A percentile compares a stretch with the other conserved stretches of the same genome.
phyloP scores from a whole-genome alignment of 2,888 invertebrate species.

The Clistopyga incitator region DNA sequence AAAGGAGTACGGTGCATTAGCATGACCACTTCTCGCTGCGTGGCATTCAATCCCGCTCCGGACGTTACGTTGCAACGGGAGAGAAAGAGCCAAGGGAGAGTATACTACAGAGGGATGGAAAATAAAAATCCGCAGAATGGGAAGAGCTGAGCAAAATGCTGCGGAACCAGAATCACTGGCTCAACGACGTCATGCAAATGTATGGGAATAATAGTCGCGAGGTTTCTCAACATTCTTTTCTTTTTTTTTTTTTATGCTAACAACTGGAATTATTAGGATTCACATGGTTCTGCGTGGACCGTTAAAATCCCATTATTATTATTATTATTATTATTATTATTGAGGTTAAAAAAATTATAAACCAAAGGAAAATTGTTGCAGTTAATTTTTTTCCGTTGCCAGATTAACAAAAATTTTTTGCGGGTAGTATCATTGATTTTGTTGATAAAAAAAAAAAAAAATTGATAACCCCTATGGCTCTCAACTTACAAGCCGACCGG shows the following conservation, averaged over 20 bases:
- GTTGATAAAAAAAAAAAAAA: background rate
- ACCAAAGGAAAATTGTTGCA: no score
- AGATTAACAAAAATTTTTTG: no score
- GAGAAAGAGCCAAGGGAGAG: conserved; percentile 1
- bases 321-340: background rate
- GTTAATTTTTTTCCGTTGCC: no score
- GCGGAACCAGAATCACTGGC: conserved; percentile 53
- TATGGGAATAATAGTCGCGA: conserved; percentile 47
- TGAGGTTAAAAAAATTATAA: no score
- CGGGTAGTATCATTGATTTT: no score
- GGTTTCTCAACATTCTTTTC: conserved; percentile 43
- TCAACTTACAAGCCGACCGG: background rate
- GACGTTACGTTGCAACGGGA: conserved; percentile 20
- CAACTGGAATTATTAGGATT: conserved; percentile 42
- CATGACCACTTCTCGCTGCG: conserved; percentile 51
- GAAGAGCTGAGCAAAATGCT: conserved; percentile 35
- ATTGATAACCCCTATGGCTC: background rate
- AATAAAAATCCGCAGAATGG: conserved; percentile 61
- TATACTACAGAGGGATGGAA: conserved; percentile 44
- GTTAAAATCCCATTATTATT: background rate
- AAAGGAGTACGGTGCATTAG: conserved; percentile 51
- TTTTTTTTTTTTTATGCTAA: conserved; percentile 8
- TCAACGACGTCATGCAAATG: conserved; percentile 13
- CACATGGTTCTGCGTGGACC: conserved; percentile 25
- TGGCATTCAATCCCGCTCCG: conserved; percentile 50